These are phyloP conservation scores for Murina feae DNA, from an alignment of 2,113 vertebrate genomes.

Conservation along the genomic window DNA sequence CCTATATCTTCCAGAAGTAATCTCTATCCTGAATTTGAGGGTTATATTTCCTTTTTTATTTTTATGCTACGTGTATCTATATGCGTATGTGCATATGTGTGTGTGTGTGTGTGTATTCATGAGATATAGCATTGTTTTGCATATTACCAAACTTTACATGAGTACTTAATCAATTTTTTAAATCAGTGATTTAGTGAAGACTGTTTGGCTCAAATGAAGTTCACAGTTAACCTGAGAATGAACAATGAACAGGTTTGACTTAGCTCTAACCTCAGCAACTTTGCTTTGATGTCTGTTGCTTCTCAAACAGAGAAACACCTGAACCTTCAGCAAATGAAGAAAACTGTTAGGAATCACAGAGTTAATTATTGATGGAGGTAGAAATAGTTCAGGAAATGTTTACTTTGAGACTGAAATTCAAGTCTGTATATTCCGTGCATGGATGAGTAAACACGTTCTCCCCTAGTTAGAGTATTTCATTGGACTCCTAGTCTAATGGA, in stretches of 20 bases:
- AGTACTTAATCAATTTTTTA: background rate
- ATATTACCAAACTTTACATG: background rate
- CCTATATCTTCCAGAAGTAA: background rate
- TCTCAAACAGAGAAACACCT: background rate
- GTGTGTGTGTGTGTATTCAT: background rate
- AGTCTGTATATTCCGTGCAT: background rate
- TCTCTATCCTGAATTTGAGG: background rate
- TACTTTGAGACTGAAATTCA: background rate
- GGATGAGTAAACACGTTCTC: background rate
- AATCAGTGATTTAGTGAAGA: background rate
- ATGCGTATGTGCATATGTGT: background rate
- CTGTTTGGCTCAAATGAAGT: background rate
- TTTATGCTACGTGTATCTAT: background rate
- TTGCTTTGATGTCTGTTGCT: background rate
- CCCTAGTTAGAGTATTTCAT: background rate
- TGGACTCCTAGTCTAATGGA: constrained; percentile 6
- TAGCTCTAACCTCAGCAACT: background rate
- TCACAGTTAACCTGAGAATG: background rate
- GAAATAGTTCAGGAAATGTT: constrained; percentile 30
- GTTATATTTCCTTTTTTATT: background rate
- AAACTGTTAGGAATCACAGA: constrained; percentile 6
- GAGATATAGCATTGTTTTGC: background rate
- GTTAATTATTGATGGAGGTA: constrained; percentile 31
- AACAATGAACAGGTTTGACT: background rate
- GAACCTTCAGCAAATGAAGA: background rate